Base-by-base conservation (phyloP, 2,797 vertebrate species). In the Fundulus diaphanus region DNA sequence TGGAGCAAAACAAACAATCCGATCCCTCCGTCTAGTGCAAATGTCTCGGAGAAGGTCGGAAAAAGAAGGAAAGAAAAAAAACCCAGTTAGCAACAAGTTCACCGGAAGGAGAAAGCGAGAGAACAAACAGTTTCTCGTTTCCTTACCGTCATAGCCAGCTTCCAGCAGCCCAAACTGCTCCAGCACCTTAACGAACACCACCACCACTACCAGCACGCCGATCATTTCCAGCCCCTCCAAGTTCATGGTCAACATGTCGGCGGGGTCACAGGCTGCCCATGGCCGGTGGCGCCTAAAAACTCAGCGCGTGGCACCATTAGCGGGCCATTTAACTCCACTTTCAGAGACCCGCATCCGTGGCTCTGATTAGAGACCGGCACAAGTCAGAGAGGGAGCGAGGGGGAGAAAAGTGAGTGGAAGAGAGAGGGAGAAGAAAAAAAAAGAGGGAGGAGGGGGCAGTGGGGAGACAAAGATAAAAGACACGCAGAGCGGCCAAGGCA, bases 201-300 rank as follows among this genome's bases (percentile, higher is more conserved):
- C 96, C 94, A 99, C 96, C 88, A 98, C 95, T 92, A 97, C 94
- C 90, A 99, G 93, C 85, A 99, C 97, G 0, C 94, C 98, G 87
- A 99, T 98, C 98, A 99, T 99, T 86, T 99, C 97, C 91, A 99
- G 96, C 86, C 98, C 98, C 93, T 99, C 98, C 94, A 98, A 95
- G 96, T 98, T 98, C 97, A 99, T 97, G 94, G 86, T 95, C 94
- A 95, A 85, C 87, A 87, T 92, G 83, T 82, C 82, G 72, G 94
- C 88, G 91, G 92, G 95, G 95, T 97, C 97, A 97, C 96, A 92
- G 92, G 94, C 93, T 93, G 90, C 91, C 92, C 93, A 91, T 93
- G 91, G 93, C 92, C 90, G 49, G 27, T 65, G 65, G 86, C 72
- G n/a, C 37, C 27, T 65, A 77, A 92, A 89, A 81, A 93, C 77